Base-by-base conservation (phyloP, 2,888 invertebrate genomes). In the Mycalesis mineus region DNA sequence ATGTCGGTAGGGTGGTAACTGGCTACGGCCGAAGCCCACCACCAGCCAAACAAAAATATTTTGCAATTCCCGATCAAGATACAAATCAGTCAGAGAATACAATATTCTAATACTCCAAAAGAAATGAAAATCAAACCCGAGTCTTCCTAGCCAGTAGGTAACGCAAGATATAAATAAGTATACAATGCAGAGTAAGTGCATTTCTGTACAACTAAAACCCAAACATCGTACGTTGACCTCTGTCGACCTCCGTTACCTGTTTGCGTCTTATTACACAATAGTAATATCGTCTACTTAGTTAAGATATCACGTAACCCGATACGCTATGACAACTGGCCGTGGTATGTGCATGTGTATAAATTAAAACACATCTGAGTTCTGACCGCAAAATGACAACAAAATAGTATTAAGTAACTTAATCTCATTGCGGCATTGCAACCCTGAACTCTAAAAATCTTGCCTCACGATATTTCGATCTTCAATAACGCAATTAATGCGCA, bases 361-460 rank as follows among this genome's bases (percentile, higher is more conserved):
- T 17, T 29, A 31, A 48, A 47, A 36, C 48, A 44, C 36, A 4
- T 22, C 22, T 4, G 2, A 22, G 22, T 22, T 52, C 51, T 52
- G 50, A 55, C 57, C 55, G 51, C 47, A 55, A 57, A 57, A 57
- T 52, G 47, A 47, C 42, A 55, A 48, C 48, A 55, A 42, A 52
- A 48, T 36, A 53, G 37, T 53, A 22, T 28, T 51, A 44, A 55
- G 48, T 52, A 55, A 55, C 55, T 57, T 55, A 45, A 61, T 61
- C 55, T 22, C n/a, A 42, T 48, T 44, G 55, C 42, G 55, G 48
- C 48, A 52, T 39, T 44, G 44, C 39, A 58, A 44, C 61, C 61
- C 15, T 55, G 58, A 61, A 55, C 58, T 61, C 55, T 55, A 53
- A 60, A 60, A 44, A 40, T 17, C 48, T 51, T 22, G 37, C 31